Percentiles rank a stretch among this genome's conserved stretches.
Conservation (phyloP, 1,140 invertebrate genomes). For the Habropoda laboriosa region DNA sequence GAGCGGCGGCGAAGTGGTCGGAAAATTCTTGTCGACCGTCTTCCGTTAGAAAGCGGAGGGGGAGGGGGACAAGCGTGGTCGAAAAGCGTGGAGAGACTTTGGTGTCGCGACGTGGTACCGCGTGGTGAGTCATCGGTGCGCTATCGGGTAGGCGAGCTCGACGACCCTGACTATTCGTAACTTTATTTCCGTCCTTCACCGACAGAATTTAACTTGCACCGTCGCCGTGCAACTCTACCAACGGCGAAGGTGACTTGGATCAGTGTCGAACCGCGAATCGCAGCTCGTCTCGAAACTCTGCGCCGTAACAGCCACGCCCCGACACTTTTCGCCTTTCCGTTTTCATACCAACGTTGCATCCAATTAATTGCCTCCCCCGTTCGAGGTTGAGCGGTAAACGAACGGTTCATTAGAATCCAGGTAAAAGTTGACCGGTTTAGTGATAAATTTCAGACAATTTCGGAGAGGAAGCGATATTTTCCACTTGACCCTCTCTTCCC, state of each 20-base stretch:
- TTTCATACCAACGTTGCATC: neutral
- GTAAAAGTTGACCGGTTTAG: constrained; percentile 9
- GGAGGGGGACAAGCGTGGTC: too few species aligned
- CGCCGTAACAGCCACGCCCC: too few species aligned
- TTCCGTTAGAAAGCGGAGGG: too few species aligned
- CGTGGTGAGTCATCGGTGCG: too few species aligned
- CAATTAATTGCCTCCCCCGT: too few species aligned
- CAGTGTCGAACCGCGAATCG: neutral
- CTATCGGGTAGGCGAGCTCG: too few species aligned
- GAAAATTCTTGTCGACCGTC: too few species aligned
- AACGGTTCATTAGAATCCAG: neutral
- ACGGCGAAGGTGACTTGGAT: constrained; percentile 5
- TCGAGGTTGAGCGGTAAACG: too few species aligned
- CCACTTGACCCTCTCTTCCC: constrained; percentile 35
- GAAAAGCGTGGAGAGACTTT: too few species aligned
- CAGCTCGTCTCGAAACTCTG: neutral
- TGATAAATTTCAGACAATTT: constrained; percentile 50
- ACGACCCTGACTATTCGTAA: constrained; percentile 40
- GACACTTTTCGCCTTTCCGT: neutral
- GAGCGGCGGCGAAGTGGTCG: too few species aligned
- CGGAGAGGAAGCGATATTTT: constrained; percentile 18
- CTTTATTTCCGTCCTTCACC: constrained; percentile 48
- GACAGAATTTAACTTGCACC: constrained; percentile 31
- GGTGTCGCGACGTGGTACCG: too few species aligned
- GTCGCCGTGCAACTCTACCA: constrained; percentile 24